Evolutionary conservation across 1,140 invertebrate species (phyloP).

Genomic region (Propsilocerus akamusi): DNA sequence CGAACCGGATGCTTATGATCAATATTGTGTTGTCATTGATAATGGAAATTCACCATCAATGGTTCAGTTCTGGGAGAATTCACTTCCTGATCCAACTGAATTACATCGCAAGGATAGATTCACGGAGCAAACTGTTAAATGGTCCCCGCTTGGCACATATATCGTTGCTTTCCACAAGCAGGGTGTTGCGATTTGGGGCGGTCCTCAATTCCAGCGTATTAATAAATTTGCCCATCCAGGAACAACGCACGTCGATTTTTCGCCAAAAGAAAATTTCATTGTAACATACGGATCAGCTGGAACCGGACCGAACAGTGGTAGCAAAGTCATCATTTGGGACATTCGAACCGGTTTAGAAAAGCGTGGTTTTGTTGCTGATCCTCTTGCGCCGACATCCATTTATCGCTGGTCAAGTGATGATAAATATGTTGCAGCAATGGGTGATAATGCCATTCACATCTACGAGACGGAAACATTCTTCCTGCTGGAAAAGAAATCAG

Average conservation of each 20-base stretch:
- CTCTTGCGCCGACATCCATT: conserved; percentile 67
- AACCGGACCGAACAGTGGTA: conserved; percentile 44
- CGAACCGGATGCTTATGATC: conserved; percentile 88
- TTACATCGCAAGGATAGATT: conserved; percentile 56
- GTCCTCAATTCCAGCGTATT: conserved; percentile 79
- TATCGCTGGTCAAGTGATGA: conserved; percentile 97
- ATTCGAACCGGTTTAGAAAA: conserved; percentile 85
- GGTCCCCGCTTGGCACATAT: conserved; percentile 95
- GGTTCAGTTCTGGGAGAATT: conserved; percentile 80
- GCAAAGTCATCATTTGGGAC: conserved; percentile 83
- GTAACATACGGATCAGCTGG: conserved; percentile 70
- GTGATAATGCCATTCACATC: conserved; percentile 68
- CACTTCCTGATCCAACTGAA: conserved; percentile 64
- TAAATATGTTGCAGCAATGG: conserved; percentile 85
- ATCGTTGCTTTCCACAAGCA: conserved; percentile 87
- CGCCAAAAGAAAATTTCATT: conserved; percentile 91
- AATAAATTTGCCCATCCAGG: conserved; percentile 77
- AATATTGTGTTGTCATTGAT: conserved; percentile 79
- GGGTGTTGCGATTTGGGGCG: conserved; percentile 94
- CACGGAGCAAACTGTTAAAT: conserved; percentile 77
- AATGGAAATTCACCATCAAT: conserved; percentile 42
- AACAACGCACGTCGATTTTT: conserved; percentile 94
- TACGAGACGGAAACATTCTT: conserved; percentile 93
- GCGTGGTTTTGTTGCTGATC: conserved; percentile 72
- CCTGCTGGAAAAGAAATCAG: conserved; percentile 83